Evolutionary conservation across 1,140 invertebrate genomes (phyloP).

Genomic region (Listronotus oregonensis): DNA sequence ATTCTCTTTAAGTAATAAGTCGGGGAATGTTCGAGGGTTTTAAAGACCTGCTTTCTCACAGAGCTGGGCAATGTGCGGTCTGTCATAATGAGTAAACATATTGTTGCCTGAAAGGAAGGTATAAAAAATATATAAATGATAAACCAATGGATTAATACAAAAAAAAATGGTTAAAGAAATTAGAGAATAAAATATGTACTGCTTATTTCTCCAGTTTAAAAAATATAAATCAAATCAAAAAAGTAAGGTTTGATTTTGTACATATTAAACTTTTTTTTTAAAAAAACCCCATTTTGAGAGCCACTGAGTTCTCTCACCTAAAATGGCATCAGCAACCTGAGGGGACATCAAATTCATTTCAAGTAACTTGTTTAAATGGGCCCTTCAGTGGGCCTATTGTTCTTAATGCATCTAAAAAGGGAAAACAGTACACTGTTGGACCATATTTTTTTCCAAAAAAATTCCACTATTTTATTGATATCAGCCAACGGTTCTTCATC

Average conservation of each 20-base stretch:
- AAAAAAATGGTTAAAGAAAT: background rate
- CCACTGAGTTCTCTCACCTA: slow-evolving; percentile 60
- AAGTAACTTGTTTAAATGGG: slow-evolving; percentile 94
- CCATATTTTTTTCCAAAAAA: slow-evolving; percentile 99
- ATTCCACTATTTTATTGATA: slow-evolving; percentile 99
- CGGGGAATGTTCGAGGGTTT: slow-evolving; percentile 93
- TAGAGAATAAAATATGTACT: background rate
- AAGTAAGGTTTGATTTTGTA: no score
- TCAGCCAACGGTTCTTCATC: slow-evolving; percentile 98
- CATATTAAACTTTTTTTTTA: no score
- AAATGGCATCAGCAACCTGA: slow-evolving; percentile 98
- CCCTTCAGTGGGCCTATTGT: slow-evolving; percentile 94
- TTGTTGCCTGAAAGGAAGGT: slow-evolving; percentile 72
- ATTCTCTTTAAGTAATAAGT: slow-evolving; percentile 98
- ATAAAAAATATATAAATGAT: no score
- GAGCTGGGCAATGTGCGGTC: slow-evolving; percentile 95
- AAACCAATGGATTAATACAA: no score
- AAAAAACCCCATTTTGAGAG: no score
- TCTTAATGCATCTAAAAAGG: slow-evolving; percentile 97
- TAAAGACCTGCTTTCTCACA: slow-evolving; percentile 97
- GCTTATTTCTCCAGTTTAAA: no score
- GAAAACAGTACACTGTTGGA: slow-evolving; percentile 98
- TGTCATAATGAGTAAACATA: slow-evolving; percentile 99
- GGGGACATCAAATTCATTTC: slow-evolving; percentile 99
- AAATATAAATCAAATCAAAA: no score